phyloP scores from a whole-genome alignment of 2,888 invertebrate genomes.

The Eutolmus rufibarbis region DNA sequence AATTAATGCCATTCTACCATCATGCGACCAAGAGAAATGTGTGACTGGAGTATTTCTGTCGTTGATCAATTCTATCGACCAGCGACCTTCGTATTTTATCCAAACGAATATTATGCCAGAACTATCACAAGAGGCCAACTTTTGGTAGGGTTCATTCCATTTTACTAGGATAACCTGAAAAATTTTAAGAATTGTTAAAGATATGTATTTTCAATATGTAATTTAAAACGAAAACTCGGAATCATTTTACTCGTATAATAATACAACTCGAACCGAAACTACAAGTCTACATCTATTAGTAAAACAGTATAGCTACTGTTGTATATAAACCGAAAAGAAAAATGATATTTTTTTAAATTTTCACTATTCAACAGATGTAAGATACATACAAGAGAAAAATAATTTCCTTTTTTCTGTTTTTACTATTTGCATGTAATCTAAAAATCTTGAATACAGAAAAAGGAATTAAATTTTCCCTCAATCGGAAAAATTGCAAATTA shows the following conservation, averaged over 20 bases:
- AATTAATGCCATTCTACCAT: slow-evolving; percentile 97
- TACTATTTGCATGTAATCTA: background rate
- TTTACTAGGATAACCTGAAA: slow-evolving; percentile 89
- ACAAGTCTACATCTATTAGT: no score
- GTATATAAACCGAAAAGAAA: no score
- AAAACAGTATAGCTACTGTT: no score
- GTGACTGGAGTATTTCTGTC: slow-evolving; percentile 97
- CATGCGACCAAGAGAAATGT: slow-evolving; percentile 98
- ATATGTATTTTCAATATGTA: background rate
- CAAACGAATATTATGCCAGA: slow-evolving; percentile 98
- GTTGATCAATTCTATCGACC: slow-evolving; percentile 99
- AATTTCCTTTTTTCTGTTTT: background rate
- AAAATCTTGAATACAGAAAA: background rate
- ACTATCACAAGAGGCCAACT: slow-evolving; percentile 96
- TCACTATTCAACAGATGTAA: no score
- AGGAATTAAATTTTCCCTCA: background rate
- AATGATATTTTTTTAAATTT: no score
- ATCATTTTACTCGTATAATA: no score
- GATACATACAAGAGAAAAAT: background rate
- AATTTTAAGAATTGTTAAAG: background rate
- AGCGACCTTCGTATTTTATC: slow-evolving; percentile 98
- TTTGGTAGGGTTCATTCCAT: slow-evolving; percentile 99
- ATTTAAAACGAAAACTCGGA: background rate
- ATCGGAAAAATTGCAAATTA: background rate
- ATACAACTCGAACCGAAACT: no score